Base-by-base conservation (phyloP, 2,113 vertebrate species). In the Datnioides undecimradiatus region DNA sequence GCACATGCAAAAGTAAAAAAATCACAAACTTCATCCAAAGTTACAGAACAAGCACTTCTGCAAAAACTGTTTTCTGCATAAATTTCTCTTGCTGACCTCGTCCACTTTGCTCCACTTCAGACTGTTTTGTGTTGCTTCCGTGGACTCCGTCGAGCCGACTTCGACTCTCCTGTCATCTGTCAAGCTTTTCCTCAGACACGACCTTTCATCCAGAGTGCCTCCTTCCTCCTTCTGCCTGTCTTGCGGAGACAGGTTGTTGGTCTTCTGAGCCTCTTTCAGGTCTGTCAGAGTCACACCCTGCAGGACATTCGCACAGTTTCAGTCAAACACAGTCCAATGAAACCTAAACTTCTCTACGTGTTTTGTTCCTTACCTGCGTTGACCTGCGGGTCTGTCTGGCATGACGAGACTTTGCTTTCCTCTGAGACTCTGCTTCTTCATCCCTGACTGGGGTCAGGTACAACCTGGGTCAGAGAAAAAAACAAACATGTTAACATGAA, bases 281-380 rank as follows among this genome's bases (percentile, higher is more conserved):
- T 98, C 97, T 4, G 97, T 95, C 49, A 97, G 95, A 0, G 97
- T 98, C 80, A 99, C 95, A 8, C 97, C 97, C 97, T 99, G 88
- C 68, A 85, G 67, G 62, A 73, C 40, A 76, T 63, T 78, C 40
- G 68, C 4, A 73, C 49, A 72, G 41, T 23, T 71, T 67, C 21
- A 46, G 65, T 49, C 23, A 41, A 27, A 40, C 36, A 14, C 25
- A 14, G 25, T 45, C 6, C 2, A 60, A 41, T 14, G 2, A 77
- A 54, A 38, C 19, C 10, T 55, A 9, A 43, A 14, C 46, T 11
- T 5, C 2, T 45, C 54, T 25, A 0, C 66, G 38, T 14, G 21
- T 3, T 19, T 31, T 16, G 34, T 14, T 23, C 3, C 40, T 55
- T 83, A 99, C 97, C 94, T 98, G 97, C 6, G 97, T 99, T 27